phyloP scores from a whole-genome alignment of 1,140 invertebrate genomes.

The Phenacoccus solenopsis region DNA sequence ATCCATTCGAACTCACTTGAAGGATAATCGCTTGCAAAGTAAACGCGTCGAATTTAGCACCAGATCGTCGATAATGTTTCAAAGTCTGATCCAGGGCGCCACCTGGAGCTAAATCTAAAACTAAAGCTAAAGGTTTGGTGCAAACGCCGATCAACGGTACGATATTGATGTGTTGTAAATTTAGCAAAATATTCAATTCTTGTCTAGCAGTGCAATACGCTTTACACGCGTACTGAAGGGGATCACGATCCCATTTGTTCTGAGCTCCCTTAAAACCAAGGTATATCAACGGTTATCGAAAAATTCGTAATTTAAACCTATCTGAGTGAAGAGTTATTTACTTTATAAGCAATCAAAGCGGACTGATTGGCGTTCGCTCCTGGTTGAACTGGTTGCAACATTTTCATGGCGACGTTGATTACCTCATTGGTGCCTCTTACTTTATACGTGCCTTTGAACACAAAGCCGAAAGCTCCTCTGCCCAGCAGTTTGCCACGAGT shows the following conservation, averaged over 20 bases:
- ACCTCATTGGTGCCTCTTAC: slow-evolving; percentile 41
- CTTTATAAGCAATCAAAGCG: slow-evolving; percentile 67
- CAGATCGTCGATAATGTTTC: slow-evolving; percentile 67
- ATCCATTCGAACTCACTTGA: background rate
- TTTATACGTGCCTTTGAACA: slow-evolving; percentile 71
- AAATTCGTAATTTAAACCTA: slow-evolving; percentile 14
- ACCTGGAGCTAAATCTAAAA: slow-evolving; percentile 80
- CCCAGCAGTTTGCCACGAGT: slow-evolving; percentile 70
- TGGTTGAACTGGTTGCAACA: slow-evolving; percentile 85
- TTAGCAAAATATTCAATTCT: slow-evolving; percentile 78
- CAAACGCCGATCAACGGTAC: slow-evolving; percentile 63
- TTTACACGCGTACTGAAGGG: slow-evolving; percentile 78
- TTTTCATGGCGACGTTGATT: slow-evolving; percentile 83
- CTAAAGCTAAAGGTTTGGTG: slow-evolving; percentile 41
- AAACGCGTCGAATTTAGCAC: slow-evolving; percentile 62
- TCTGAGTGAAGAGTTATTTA: slow-evolving; percentile 27
- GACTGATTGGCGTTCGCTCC: slow-evolving; percentile 58
- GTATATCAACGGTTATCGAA: background rate
- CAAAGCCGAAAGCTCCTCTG: slow-evolving; percentile 93
- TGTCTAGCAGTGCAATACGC: slow-evolving; percentile 91
- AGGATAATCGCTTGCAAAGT: slow-evolving; percentile 47
- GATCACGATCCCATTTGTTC: slow-evolving; percentile 83
- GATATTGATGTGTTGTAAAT: slow-evolving; percentile 78
- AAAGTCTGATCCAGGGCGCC: slow-evolving; percentile 76
- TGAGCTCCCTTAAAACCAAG: slow-evolving; percentile 47